These are phyloP conservation scores for Halichoerus grypus DNA, from an alignment of 2,113 vertebrate species.

Conservation along the genomic window DNA sequence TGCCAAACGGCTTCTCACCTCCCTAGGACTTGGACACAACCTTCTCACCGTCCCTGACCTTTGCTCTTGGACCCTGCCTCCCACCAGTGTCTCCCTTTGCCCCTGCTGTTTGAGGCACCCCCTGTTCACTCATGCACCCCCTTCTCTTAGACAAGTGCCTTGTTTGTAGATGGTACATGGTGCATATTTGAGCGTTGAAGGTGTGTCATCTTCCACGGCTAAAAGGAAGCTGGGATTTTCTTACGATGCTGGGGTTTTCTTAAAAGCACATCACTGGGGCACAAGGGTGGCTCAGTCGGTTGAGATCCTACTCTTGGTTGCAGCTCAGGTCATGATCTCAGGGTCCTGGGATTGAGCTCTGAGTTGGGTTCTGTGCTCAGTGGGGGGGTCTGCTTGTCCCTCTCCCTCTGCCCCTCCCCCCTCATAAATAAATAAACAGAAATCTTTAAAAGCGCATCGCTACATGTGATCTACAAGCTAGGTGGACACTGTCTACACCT, in stretches of 20 bases:
- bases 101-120: not conserved
- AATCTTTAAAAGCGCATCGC: not conserved
- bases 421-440: not conserved
- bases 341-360: not conserved
- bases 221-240: not conserved
- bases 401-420: not conserved
- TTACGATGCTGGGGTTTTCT: not conserved
- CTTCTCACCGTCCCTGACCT: not conserved
- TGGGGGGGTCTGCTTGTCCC: not conserved
- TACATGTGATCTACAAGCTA: fast-evolving
- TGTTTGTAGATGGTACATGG: fast-evolving
- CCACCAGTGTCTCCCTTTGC: too few species aligned
- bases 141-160: not conserved
- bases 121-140: fast-evolving
- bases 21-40: not conserved
- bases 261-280: not conserved
- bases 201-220: not conserved
- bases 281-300: not conserved
- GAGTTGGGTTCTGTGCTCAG: not conserved
- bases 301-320: too few species aligned
- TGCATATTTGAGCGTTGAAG: not conserved
- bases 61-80: not conserved
- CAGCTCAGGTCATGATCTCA: not conserved
- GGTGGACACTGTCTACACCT: not conserved
- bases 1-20: not conserved